Evolutionary conservation across 2,888 invertebrate genomes (phyloP).

Genomic region (Dioctria rufipes): DNA sequence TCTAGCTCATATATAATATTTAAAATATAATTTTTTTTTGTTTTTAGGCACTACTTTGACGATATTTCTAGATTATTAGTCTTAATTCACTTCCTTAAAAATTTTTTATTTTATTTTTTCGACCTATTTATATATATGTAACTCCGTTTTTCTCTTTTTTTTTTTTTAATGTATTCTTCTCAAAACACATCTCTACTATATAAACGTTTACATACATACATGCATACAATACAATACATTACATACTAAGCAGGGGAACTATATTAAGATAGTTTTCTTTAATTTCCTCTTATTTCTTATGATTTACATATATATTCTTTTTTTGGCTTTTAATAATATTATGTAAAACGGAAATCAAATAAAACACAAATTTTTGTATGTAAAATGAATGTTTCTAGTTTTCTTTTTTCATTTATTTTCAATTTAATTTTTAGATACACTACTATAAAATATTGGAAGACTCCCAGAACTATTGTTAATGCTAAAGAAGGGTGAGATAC

Average conservation of each 20-base stretch:
- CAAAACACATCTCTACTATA: slow-evolving; percentile 30
- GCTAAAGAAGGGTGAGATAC: too few relatives aligned
- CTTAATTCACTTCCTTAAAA: not conserved
- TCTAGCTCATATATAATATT: slow-evolving; percentile 9
- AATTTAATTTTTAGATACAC: not conserved
- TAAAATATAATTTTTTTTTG: slow-evolving; percentile 11
- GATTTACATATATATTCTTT: not conserved
- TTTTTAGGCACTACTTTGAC: slow-evolving; percentile 16
- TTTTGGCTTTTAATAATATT: slow-evolving; percentile 22
- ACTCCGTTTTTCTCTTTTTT: not conserved
- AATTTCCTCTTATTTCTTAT: not conserved
- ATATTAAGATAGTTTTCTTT: slow-evolving; percentile 27
- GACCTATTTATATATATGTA: slow-evolving; percentile 25
- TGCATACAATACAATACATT: too few relatives aligned
- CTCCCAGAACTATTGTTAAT: too few relatives aligned
- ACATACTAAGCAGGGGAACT: slow-evolving; percentile 29
- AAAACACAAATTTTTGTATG: slow-evolving; percentile 47
- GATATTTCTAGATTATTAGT: slow-evolving; percentile 33
- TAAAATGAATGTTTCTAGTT: slow-evolving; percentile 20
- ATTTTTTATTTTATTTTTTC: not conserved
- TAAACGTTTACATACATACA: slow-evolving; percentile 28
- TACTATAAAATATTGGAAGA: too few relatives aligned
- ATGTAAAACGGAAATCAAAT: slow-evolving; percentile 42
- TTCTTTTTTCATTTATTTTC: not conserved
- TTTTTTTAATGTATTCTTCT: slow-evolving; percentile 19